Evolutionary conservation across 2,797 vertebrate species (phyloP), one percentile per base, ranked within the genome.

Genomic region (Labeo calbasu): DNA sequence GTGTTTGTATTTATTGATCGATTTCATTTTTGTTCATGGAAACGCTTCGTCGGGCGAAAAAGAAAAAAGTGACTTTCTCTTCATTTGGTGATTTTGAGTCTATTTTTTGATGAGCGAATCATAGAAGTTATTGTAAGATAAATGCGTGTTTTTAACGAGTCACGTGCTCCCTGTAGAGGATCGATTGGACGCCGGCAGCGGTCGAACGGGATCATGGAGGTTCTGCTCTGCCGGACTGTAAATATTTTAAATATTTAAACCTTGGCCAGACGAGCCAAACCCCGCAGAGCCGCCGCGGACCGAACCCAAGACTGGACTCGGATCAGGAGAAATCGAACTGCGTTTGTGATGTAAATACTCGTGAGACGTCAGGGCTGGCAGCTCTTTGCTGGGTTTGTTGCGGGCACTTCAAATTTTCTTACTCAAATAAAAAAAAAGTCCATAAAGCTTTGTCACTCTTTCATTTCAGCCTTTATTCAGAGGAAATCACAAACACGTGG

Each of bases 181-280:
- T 19, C 28, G 48, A 17, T 36, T 36, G 32, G 32, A 40, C 72
- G 55, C 57, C 57, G 83, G 87, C 90, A 75, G 91, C 86, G 86
- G 90, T 89, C 89, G 86, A 87, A 84, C 91, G 87, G 89, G 88
- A 92, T 90, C 91, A 94, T 94, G 92, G 93, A 93, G 95, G 95
- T 96, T 94, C 96, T 95, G 94, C 95, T 94, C 94, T 94, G 95
- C 93, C 92, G 95, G 95, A 97, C 95, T 96, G 96, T 97, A 98
- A 93, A 96, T 97, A 98, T 98, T 96, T 98, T 96, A 97, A 96
- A 98, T 97, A 98, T 97, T 98, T 96, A 96, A 94, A 91, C 89
- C 88, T 88, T 88, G 89, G 89, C 86, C 86, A 87, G 82, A 79
- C 89, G 89, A 88, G 88, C 87, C 86, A 85, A 91, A 86, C 70